These are phyloP conservation scores for Daktulosphaira vitifoliae DNA, from an alignment of 1,140 invertebrate species.

Conservation along the genomic window DNA sequence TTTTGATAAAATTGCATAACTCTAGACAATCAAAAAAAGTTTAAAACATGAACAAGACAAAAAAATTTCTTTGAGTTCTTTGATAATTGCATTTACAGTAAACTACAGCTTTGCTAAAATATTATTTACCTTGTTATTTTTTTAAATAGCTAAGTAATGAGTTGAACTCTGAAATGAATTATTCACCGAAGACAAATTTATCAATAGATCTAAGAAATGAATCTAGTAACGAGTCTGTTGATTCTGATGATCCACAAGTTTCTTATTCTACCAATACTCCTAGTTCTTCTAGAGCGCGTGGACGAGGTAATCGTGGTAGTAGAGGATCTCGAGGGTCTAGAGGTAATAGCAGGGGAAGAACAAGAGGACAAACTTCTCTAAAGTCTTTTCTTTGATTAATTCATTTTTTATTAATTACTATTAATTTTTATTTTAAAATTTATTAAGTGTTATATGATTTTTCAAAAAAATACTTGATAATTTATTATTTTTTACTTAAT, in stretches of 20 bases:
- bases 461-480: no score
- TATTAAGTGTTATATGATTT: no score
- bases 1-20: no score
- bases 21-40: neutral
- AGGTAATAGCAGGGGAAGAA: neutral
- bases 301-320: conserved; percentile 19
- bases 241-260: neutral
- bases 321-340: neutral
- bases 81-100: neutral
- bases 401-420: no score
- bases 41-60: neutral
- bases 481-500: no score
- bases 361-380: conserved; percentile 5
- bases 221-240: neutral
- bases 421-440: no score
- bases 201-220: neutral
- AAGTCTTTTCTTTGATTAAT: no score
- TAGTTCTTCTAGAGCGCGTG: neutral
- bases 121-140: neutral
- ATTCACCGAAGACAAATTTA: neutral
- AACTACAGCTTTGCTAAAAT: neutral
- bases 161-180: neutral
- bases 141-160: neutral
- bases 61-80: neutral
- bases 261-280: neutral